phyloP scores from a whole-genome alignment of 2,888 invertebrate species.

The Drosophila phalerata region DNA sequence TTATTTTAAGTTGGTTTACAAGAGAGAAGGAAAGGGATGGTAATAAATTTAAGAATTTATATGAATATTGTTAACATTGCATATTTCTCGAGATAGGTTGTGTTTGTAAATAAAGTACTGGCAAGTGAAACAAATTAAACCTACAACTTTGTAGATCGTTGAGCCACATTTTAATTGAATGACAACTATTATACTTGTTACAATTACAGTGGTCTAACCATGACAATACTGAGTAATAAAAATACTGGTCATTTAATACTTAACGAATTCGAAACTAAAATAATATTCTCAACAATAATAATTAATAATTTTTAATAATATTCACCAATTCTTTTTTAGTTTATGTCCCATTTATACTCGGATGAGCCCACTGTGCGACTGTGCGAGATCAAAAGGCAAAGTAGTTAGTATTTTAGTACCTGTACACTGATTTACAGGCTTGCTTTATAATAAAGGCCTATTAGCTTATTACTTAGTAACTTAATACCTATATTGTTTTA shows the following conservation, averaged over 20 bases:
- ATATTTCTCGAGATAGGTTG: neutral
- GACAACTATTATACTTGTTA: neutral
- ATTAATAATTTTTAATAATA: no score
- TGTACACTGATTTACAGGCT: neutral
- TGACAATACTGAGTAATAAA: no score
- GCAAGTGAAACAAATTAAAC: neutral
- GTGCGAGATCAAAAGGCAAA: neutral
- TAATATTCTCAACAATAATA: neutral
- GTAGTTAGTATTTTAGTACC: neutral
- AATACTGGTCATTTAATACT: no score
- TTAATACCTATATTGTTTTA: neutral
- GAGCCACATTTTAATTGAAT: neutral
- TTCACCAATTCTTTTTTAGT: neutral
- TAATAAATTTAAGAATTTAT: no score
- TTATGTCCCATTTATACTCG: neutral
- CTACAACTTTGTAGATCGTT: neutral
- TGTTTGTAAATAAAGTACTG: neutral
- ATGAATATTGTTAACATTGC: no score
- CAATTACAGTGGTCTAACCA: neutral
- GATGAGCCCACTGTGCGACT: neutral
- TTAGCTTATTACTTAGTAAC: slow-evolving; percentile 1
- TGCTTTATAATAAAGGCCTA: neutral
- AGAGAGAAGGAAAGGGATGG: neutral
- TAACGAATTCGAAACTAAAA: neutral
- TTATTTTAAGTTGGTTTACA: slow-evolving; percentile 20